phyloP scores from a whole-genome alignment of 1,140 invertebrate genomes.

The Acromyrmex heyeri region DNA sequence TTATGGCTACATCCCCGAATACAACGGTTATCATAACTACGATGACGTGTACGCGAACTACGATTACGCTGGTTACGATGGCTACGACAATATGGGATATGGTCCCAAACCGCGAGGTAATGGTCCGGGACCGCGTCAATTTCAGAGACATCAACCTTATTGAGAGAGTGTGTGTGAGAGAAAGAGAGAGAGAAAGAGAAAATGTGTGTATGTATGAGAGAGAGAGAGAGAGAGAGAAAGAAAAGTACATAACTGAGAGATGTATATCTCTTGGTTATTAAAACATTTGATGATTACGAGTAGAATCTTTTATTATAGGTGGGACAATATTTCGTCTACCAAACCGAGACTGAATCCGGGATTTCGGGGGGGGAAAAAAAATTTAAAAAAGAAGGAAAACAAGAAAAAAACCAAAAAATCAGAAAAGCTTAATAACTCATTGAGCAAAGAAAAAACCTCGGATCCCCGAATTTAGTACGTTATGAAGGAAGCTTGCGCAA shows the following conservation, averaged over 20 bases:
- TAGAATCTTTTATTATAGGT: slow-evolving; percentile 59
- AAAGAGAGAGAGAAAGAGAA: slow-evolving; percentile 38
- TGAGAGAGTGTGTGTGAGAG: slow-evolving; percentile 73
- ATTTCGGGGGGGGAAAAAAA: slow-evolving; percentile 30
- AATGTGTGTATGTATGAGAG: not conserved
- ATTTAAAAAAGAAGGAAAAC: slow-evolving; percentile 22
- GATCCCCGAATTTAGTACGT: slow-evolving; percentile 61
- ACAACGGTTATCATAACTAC: slow-evolving; percentile 85
- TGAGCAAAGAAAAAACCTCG: slow-evolving; percentile 16
- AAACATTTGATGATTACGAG: slow-evolving; percentile 78
- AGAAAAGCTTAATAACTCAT: not conserved
- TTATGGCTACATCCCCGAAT: slow-evolving; percentile 85
- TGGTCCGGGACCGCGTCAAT: slow-evolving; percentile 85
- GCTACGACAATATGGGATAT: slow-evolving; percentile 84
- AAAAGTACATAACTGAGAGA: slow-evolving; percentile 1
- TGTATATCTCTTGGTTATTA: slow-evolving; percentile 38
- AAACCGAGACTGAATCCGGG: slow-evolving; percentile 66
- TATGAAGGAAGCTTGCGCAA: slow-evolving; percentile 15
- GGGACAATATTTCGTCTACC: slow-evolving; percentile 69
- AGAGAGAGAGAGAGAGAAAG: not conserved
- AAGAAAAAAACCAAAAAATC: not conserved
- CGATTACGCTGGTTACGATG: slow-evolving; percentile 83
- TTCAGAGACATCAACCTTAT: slow-evolving; percentile 87
- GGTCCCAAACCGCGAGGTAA: slow-evolving; percentile 84
- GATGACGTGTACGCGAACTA: slow-evolving; percentile 84